Conservation (phyloP, 2,797 vertebrate species). For the Megaceryle alcyon region DNA sequence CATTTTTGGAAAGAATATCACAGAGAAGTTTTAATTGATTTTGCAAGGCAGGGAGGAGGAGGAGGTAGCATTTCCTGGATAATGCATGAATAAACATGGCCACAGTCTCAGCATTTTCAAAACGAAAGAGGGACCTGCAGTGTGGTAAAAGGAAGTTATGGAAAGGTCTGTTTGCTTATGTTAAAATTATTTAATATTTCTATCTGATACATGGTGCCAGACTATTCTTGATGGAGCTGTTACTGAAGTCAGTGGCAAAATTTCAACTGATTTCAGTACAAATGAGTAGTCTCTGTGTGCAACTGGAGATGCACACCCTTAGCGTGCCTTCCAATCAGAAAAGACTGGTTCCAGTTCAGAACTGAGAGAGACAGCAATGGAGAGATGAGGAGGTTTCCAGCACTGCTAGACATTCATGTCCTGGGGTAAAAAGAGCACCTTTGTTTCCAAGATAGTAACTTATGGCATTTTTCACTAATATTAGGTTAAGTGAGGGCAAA, state of each 20-base stretch:
- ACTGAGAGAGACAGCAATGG: neutral
- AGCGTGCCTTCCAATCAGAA: neutral
- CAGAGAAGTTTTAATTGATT: neutral
- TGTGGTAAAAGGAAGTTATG: neutral
- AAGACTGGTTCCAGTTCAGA: neutral
- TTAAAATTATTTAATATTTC: neutral
- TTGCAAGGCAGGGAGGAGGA: neutral
- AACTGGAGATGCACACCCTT: neutral
- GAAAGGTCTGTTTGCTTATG: neutral
- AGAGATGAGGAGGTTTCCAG: neutral
- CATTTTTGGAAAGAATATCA: neutral
- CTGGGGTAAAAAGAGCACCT: neutral
- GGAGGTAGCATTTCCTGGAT: neutral
- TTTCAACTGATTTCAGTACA: neutral
- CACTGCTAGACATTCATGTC: neutral
- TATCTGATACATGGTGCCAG: neutral
- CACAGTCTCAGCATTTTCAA: neutral
- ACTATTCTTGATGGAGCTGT: neutral
- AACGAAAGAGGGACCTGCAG: neutral
- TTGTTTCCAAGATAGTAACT: neutral
- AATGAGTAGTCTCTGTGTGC: neutral
- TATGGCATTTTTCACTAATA: neutral
- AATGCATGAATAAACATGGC: neutral
- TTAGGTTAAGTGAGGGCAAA: rapidly evolving
- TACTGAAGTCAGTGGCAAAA: neutral